phyloP scores from a whole-genome alignment of 2,888 invertebrate genomes.

The Acronicta aceris region DNA sequence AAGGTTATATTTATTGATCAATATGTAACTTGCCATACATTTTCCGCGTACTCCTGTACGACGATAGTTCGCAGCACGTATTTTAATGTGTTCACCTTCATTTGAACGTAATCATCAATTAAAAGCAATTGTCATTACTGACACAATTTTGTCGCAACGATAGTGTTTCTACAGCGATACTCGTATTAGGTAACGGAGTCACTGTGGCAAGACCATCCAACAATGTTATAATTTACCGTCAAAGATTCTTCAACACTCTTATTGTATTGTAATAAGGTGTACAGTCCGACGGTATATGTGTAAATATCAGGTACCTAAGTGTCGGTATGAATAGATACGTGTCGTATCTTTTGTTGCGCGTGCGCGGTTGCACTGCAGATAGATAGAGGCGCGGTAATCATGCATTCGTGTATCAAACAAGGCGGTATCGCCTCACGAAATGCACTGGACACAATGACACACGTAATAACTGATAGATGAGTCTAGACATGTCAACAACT shows the following conservation, averaged over 20 bases:
- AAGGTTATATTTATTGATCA: not conserved
- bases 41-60: constrained; percentile 7
- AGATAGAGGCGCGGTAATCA: constrained; percentile 39
- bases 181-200: constrained; percentile 77
- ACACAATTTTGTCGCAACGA: constrained; percentile 70
- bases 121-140: constrained; percentile 53
- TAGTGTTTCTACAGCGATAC: constrained; percentile 63
- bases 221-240: constrained; percentile 8
- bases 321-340: constrained; percentile 32
- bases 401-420: constrained; percentile 11
- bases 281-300: constrained; percentile 7
- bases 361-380: constrained; percentile 28
- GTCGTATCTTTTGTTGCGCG: constrained; percentile 34
- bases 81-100: constrained; percentile 23
- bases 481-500: not conserved
- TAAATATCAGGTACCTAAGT: not conserved
- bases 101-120: constrained; percentile 40
- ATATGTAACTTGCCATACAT: not conserved
- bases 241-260: constrained; percentile 2
- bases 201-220: constrained; percentile 65
- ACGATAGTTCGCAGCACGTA: constrained; percentile 14
- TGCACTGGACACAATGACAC: constrained; percentile 25
- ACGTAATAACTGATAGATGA: constrained; percentile 9
- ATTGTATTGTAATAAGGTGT: constrained; percentile 25
- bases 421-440: constrained; percentile 29